Base-by-base conservation (phyloP, 2,888 invertebrate species). In the Saturnia pavonia region DNA sequence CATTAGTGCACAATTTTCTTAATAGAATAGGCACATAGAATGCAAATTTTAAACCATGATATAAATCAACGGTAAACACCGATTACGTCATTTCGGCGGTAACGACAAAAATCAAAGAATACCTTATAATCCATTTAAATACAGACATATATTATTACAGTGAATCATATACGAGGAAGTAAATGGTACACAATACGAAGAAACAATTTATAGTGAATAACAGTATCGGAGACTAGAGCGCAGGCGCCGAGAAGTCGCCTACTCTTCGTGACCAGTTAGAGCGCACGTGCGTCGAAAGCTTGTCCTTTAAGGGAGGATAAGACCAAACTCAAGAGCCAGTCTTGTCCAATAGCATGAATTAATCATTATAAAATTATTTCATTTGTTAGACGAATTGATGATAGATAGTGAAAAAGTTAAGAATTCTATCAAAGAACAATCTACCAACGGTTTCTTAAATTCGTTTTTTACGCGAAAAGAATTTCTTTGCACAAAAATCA, bases 161-260 rank as follows among this genome's bases (percentile, higher is more conserved):
- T 14, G 25, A 60, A 27, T 60, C 25, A 60, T 14, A 14, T 25
- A 16, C 34, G 40, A n/a, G n/a, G 40, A 65, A 34, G 16, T 25
- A 66, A 42, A 40, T 51, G 54, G 74, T 72, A 74, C 77, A 75
- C 77, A 75, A 78, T 75, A 74, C 72, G 68, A 68, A 74, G 68
- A 68, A 74, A 73, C 72, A 75, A 74, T 76, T 77, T 74, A 73
- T 75, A 66, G 75, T 71, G 71, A 72, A 70, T 72, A 72, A 63
- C 74, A 70, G 72, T 69, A 70, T 72, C 70, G 70, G 65, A 69
- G 76, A 75, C 72, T 69, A 65, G 67, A 70, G 73, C 74, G 73
- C 76, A 67, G 80, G 80, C 81, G 80, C 77, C 76, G 70, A 42
- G n/a, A n/a, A 63, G 77, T 70, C 77, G 78, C 72, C 72, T 54